A percentile compares a stretch with the other conserved stretches of the same genome.
phyloP scores from a whole-genome alignment of 2,797 vertebrate species.

The Acanthurus lineatus region DNA sequence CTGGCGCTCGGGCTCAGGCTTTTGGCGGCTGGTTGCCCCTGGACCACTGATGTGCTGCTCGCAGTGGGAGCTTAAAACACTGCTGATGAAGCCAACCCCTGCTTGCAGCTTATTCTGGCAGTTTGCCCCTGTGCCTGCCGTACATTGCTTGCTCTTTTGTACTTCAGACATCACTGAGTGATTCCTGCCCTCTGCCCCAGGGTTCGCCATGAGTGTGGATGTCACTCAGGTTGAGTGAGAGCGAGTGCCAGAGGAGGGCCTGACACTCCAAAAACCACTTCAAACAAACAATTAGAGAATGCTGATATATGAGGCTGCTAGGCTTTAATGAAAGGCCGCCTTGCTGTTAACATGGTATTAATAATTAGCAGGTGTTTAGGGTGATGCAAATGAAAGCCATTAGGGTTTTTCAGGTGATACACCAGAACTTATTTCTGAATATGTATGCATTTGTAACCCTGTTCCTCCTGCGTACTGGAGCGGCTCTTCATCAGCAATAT shows the following conservation, averaged over 20 bases:
- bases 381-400: slow-evolving; percentile 9
- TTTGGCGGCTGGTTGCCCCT: slow-evolving; percentile 37
- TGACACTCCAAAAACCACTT: slow-evolving; percentile 70
- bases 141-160: slow-evolving; percentile 56
- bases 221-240: slow-evolving; percentile 70
- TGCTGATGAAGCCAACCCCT: slow-evolving; percentile 53
- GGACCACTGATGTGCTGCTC: slow-evolving; percentile 49
- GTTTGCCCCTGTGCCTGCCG: slow-evolving; percentile 47
- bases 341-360: slow-evolving; percentile 58
- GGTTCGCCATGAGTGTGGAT: slow-evolving; percentile 34
- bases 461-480: slow-evolving; percentile 44
- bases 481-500: slow-evolving; percentile 59
- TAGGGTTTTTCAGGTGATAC: slow-evolving; percentile 32
- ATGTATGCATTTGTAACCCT: slow-evolving; percentile 15
- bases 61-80: slow-evolving; percentile 50
- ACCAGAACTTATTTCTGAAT: neutral
- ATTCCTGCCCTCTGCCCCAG: slow-evolving; percentile 60
- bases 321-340: slow-evolving; percentile 44
- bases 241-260: slow-evolving; percentile 36
- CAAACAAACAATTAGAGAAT: slow-evolving; percentile 66
- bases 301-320: slow-evolving; percentile 55
- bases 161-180: slow-evolving; percentile 57
- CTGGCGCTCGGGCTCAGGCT: slow-evolving; percentile 35
- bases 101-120: slow-evolving; percentile 32
- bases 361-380: slow-evolving; percentile 52